Conservation (phyloP, 2,888 invertebrate species). For the Nephrocerus scutellatus region DNA sequence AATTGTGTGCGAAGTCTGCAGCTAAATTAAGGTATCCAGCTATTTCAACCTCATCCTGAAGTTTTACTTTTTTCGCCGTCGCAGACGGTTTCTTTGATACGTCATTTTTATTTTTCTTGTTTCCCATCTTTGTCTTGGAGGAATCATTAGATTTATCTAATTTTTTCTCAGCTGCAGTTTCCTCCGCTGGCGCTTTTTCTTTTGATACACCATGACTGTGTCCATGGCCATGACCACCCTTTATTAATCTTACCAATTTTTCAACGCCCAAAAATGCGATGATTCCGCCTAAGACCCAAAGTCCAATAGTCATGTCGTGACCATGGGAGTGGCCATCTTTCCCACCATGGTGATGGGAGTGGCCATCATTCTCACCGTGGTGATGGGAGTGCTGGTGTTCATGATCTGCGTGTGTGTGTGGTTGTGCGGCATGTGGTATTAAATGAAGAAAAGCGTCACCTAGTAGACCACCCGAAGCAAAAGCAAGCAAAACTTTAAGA, state of each 20-base stretch:
- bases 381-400: slow-evolving; percentile 38
- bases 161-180: slow-evolving; percentile 11
- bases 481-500: slow-evolving; percentile 83
- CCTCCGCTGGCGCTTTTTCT: too few species aligned
- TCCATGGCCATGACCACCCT: slow-evolving; percentile 73
- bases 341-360: slow-evolving; percentile 28
- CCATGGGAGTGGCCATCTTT: slow-evolving; percentile 53
- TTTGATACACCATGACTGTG: slow-evolving; percentile 49
- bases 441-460: slow-evolving; percentile 98
- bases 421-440: slow-evolving; percentile 87
- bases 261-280: slow-evolving; percentile 89
- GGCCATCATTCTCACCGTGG: slow-evolving; percentile 51
- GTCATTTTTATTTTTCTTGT: slow-evolving; percentile 25
- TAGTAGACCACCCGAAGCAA: slow-evolving; percentile 90
- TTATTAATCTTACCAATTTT: slow-evolving; percentile 80
- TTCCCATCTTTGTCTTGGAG: slow-evolving; percentile 28
- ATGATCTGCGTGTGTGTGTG: slow-evolving; percentile 47
- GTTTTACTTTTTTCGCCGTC: slow-evolving; percentile 46
- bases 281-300: slow-evolving; percentile 91
- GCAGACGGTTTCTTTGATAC: slow-evolving; percentile 46
- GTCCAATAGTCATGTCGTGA: slow-evolving; percentile 84
- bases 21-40: slow-evolving; percentile 91
- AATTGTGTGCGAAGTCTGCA: slow-evolving; percentile 98
- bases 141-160: background rate
- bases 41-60: slow-evolving; percentile 59